phyloP scores from a whole-genome alignment of 2,113 vertebrate genomes.

The Daubentonia madagascariensis region DNA sequence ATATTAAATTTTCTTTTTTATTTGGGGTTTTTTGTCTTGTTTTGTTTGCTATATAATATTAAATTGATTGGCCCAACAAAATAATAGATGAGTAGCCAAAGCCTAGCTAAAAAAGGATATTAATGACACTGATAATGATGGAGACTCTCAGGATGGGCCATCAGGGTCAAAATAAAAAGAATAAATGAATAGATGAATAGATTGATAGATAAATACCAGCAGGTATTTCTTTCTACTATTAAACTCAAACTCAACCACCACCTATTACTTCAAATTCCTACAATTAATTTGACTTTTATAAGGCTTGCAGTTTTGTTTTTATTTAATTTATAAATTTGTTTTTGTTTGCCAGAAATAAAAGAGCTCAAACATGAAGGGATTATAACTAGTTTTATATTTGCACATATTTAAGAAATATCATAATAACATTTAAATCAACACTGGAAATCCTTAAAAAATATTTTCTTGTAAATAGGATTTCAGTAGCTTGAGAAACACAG shows the following conservation, averaged over 20 bases:
- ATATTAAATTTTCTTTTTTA: neutral
- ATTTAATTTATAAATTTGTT: neutral
- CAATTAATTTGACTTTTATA: neutral
- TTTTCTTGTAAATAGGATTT: neutral
- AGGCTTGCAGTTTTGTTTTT: neutral
- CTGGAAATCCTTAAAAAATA: neutral
- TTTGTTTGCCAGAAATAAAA: neutral
- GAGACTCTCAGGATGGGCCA: neutral
- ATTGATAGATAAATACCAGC: neutral
- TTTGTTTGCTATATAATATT: neutral
- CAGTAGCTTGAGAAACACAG: neutral
- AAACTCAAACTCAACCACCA: neutral
- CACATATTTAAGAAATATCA: neutral
- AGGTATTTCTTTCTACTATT: neutral
- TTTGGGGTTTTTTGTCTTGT: neutral
- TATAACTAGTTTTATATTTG: neutral
- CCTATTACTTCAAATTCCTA: neutral
- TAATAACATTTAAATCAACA: neutral
- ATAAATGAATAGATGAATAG: neutral
- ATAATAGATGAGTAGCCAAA: neutral
- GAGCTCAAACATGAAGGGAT: neutral
- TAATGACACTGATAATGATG: neutral
- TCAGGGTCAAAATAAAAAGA: neutral
- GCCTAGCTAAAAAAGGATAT: neutral
- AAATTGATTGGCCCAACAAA: neutral